phyloP scores from a whole-genome alignment of 1,140 invertebrate species.

The Mamestra configurata region DNA sequence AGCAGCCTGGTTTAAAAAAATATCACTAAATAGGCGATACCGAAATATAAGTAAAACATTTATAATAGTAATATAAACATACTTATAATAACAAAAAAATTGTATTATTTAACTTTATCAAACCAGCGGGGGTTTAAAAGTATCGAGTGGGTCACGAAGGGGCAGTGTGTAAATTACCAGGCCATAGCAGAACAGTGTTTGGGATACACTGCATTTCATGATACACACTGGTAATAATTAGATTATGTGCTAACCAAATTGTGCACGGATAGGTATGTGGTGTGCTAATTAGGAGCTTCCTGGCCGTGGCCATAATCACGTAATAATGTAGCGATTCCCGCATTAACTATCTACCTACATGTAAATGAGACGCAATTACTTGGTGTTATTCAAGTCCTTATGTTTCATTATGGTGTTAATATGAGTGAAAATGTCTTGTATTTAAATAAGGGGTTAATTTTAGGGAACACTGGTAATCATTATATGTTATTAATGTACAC shows the following conservation, averaged over 20 bases:
- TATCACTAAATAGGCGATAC: too few relatives aligned
- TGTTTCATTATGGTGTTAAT: neutral
- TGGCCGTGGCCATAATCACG: slow-evolving; percentile 16
- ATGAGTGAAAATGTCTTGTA: neutral
- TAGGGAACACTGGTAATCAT: neutral
- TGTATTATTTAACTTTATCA: too few relatives aligned
- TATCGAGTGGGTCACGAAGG: too few relatives aligned
- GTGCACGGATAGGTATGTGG: neutral
- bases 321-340: slow-evolving; percentile 26
- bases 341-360: slow-evolving; percentile 24
- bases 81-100: too few relatives aligned
- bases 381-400: neutral
- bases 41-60: too few relatives aligned
- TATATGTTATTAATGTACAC: too few relatives aligned
- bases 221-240: neutral
- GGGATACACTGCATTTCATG: too few relatives aligned
- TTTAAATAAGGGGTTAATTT: neutral
- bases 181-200: too few relatives aligned
- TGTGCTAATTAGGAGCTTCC: slow-evolving; percentile 23
- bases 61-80: too few relatives aligned
- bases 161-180: too few relatives aligned
- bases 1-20: too few relatives aligned
- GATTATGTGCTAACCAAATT: neutral
- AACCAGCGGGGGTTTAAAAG: too few relatives aligned
- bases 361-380: neutral